Conservation (phyloP, 2,113 vertebrate species). For the Epinephelus lanceolatus region DNA sequence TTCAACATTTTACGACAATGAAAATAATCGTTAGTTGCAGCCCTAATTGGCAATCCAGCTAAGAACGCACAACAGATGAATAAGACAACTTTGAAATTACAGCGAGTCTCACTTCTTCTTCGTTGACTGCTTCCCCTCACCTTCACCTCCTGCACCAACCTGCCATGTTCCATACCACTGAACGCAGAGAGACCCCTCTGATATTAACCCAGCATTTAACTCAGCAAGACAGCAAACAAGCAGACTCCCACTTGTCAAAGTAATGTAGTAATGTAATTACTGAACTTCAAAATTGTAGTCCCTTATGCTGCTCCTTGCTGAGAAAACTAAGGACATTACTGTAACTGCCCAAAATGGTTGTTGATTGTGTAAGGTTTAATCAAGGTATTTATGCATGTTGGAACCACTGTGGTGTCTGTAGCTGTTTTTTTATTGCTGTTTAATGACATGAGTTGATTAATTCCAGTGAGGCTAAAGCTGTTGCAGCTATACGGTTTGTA, state of each 20-base stretch:
- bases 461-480: neutral
- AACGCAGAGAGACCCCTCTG: too few species aligned
- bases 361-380: neutral
- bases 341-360: neutral
- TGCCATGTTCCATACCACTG: too few species aligned
- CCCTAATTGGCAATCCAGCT: neutral
- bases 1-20: too few species aligned
- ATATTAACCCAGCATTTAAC: too few species aligned
- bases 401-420: neutral
- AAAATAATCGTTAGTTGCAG: too few species aligned
- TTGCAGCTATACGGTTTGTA: conserved; percentile 1
- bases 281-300: too few species aligned
- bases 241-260: too few species aligned
- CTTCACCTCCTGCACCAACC: too few species aligned
- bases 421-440: conserved; percentile 15
- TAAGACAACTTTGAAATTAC: too few species aligned
- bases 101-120: neutral
- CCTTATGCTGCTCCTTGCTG: too few species aligned
- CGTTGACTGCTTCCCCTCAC: neutral
- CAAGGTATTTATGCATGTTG: neutral
- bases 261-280: too few species aligned
- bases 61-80: neutral
- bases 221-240: too few species aligned
- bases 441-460: conserved; percentile 1
- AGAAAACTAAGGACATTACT: neutral